Conservation (phyloP, 2,797 vertebrate genomes). For the Botia almorhae region DNA sequence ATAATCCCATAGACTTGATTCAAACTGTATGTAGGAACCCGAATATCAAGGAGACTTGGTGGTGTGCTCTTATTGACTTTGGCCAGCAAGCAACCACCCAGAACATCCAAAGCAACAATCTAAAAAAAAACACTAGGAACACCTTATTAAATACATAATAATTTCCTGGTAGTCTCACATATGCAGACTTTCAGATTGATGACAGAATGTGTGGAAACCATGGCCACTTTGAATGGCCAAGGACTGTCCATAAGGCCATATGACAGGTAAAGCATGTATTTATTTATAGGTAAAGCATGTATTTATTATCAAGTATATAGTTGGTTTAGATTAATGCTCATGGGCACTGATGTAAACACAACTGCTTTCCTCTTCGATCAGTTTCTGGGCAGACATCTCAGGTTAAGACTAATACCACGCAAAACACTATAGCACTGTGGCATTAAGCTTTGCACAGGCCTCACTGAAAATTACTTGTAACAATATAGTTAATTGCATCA, state of each 20-base stretch:
- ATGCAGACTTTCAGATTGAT: too few relatives aligned
- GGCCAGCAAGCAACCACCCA: constrained; percentile 1
- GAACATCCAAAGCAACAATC: not conserved
- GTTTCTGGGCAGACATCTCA: too few relatives aligned
- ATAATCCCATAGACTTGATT: not conserved
- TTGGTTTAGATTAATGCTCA: too few relatives aligned
- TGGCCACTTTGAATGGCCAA: not conserved
- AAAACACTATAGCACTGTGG: not conserved
- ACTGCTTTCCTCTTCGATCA: too few relatives aligned
- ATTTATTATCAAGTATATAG: not conserved
- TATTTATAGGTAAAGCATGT: not conserved
- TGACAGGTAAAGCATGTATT: not conserved
- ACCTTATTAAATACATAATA: not conserved
- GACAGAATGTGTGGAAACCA: not conserved
- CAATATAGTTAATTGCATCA: not conserved
- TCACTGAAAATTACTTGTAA: not conserved
- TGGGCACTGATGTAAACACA: too few relatives aligned
- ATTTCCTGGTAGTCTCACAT: not conserved
- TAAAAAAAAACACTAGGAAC: not conserved
- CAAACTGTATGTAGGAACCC: not conserved
- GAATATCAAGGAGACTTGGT: not conserved
- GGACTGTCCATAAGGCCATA: not conserved
- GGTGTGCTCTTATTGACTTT: constrained; percentile 5
- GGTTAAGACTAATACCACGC: not conserved
- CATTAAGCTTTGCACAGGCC: not conserved